A percentile compares a stretch with the other conserved stretches of the same genome.
These are phyloP conservation scores for Eolophus roseicapilla DNA, from an alignment of 2,113 vertebrate genomes.

Conservation along the genomic window DNA sequence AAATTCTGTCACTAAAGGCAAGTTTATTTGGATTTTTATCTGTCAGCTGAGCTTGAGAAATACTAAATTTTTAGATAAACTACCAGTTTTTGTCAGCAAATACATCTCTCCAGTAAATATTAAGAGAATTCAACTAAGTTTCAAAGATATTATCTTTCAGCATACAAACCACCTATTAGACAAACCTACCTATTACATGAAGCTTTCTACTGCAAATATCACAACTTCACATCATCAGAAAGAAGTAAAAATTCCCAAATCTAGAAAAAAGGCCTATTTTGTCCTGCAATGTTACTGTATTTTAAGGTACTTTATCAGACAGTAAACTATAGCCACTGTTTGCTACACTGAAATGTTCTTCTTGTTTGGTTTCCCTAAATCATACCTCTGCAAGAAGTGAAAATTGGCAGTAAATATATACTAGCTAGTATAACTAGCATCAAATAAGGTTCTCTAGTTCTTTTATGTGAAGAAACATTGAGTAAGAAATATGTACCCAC, in stretches of 20 bases:
- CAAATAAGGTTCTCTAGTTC: not conserved
- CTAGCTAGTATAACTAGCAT: not conserved
- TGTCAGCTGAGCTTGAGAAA: not conserved
- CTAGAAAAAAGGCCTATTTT: not conserved
- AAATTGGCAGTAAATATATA: not conserved
- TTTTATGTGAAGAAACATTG: not conserved
- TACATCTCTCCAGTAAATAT: not conserved
- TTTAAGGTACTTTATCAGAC: not conserved
- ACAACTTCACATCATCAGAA: not conserved
- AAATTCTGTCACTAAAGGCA: not conserved
- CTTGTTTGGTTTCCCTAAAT: not conserved
- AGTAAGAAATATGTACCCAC: not conserved
- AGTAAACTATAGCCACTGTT: not conserved
- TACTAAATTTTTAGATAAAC: not conserved
- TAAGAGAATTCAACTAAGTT: not conserved
- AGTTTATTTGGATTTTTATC: not conserved
- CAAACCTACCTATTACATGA: not conserved
- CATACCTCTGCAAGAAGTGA: not conserved
- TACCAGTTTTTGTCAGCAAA: not conserved
- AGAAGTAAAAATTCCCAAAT: not conserved
- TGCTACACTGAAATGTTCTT: not conserved
- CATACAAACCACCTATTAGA: not conserved
- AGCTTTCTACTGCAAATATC: not conserved
- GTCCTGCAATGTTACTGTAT: not conserved
- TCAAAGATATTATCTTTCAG: not conserved